Conservation (phyloP, 2,113 vertebrate genomes). For the Sapajus apella region DNA sequence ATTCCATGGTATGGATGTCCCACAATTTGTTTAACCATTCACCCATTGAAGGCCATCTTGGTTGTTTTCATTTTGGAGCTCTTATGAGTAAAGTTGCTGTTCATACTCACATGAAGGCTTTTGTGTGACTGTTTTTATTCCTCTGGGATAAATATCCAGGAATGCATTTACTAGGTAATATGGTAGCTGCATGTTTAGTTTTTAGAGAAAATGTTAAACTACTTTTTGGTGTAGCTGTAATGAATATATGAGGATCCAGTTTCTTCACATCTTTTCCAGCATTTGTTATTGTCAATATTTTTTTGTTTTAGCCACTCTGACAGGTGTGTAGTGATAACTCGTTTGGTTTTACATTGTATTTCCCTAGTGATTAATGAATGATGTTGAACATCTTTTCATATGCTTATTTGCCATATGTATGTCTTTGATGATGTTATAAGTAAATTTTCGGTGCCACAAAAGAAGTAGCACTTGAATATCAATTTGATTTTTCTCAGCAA, state of each 20-base stretch:
- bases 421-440: neutral
- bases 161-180: neutral
- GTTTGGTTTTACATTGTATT: neutral
- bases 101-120: neutral
- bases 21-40: neutral
- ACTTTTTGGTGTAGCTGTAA: neutral
- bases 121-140: neutral
- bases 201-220: neutral
- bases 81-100: neutral
- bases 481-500: too few species aligned
- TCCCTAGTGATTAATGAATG: neutral
- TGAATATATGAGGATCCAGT: neutral
- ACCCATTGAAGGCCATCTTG: neutral
- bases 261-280: neutral
- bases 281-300: neutral
- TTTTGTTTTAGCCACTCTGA: neutral
- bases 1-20: neutral
- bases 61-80: neutral
- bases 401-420: neutral
- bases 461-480: too few species aligned
- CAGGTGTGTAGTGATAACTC: neutral
- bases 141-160: neutral
- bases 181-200: neutral
- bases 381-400: neutral
- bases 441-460: too few species aligned